Evolutionary conservation across 2,888 invertebrate genomes (phyloP), one percentile per base, ranked within the genome.

Genomic region (Eupithecia pulchellata): DNA sequence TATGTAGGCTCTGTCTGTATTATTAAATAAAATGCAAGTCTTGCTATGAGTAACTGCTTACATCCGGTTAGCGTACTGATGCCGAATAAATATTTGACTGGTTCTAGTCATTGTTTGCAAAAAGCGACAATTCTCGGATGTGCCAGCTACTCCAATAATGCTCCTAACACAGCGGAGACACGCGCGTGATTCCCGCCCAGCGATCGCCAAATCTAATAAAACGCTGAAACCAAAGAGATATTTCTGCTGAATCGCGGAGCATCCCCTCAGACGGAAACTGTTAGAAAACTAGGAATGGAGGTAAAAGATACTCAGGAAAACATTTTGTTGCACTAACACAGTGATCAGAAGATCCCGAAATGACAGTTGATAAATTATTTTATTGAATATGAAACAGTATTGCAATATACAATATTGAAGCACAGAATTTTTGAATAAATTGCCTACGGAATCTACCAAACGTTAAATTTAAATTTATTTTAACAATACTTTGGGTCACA

Each of bases 231-330:
- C 83, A 86, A 89, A 87, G 89, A 85, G 83, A 86, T 84, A 86
- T 87, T 86, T 88, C 84, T 84, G 90, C 90, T 89, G 91, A 91
- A 81, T 89, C 83, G 86, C 78, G 84, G 85, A n/a, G n/a, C n/a
- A n/a, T n/a, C n/a, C 91, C 89, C 86, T 90, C 86, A 83, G 84
- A 86, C 81, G 81, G 80, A 82, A 78, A 84, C 85, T 85, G 86
- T 88, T 86, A 84, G 83, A 4, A 55, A 20, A 57, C 20, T 11
- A 3, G 6, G 47, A 47, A 47, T 20, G 20, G 47, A 47, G 11
- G 47, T 8, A 3, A n/a, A 47, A 47, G 0, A 47, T 20, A 20
- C 1, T 2, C 9, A 20, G 47, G 47, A 47, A 2, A 17, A 36
- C 13, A 17, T 17, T 5, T 39, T 17, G 39, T n/a, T 39, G n/a